Evolutionary conservation across 1,140 invertebrate genomes (phyloP).

Genomic region (Bombus confusus): DNA sequence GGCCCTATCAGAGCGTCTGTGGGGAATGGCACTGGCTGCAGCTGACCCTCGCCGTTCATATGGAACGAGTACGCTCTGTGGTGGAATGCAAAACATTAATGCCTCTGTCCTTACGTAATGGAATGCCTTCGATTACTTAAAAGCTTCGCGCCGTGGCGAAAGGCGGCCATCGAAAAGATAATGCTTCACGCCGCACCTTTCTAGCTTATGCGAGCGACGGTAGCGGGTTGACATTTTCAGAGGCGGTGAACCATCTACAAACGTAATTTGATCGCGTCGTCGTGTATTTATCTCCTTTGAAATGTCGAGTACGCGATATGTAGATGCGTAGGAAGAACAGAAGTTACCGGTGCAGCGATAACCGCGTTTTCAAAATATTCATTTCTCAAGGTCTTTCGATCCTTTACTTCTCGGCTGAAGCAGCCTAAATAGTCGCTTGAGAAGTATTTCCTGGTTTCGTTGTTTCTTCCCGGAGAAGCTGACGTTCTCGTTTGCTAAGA

Average conservation of each 20-base stretch:
- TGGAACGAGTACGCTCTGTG: slow-evolving; percentile 96
- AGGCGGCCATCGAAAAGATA: slow-evolving; percentile 5
- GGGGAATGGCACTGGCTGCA: slow-evolving; percentile 97
- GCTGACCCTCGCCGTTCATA: slow-evolving; percentile 93
- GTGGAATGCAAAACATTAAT: slow-evolving; percentile 43
- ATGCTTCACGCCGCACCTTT: slow-evolving; percentile 7
- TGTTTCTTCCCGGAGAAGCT: no score
- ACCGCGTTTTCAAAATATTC: neutral
- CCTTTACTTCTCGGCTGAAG: neutral
- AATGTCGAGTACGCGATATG: neutral
- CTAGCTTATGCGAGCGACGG: neutral
- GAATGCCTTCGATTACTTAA: slow-evolving; percentile 48
- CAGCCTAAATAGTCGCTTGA: no score
- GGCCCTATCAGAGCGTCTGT: slow-evolving; percentile 95
- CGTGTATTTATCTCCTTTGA: neutral
- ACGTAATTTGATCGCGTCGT: neutral
- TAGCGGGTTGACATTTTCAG: neutral
- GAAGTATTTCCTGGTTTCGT: no score
- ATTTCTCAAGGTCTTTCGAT: neutral
- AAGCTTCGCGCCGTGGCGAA: neutral
- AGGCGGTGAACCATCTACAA: neutral
- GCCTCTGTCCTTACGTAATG: slow-evolving; percentile 17
- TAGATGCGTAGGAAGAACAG: neutral
- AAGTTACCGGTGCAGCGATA: neutral
- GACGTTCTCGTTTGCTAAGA: no score